Evolutionary conservation across 2,797 vertebrate species (phyloP).

Genomic region (Betta splendens): DNA sequence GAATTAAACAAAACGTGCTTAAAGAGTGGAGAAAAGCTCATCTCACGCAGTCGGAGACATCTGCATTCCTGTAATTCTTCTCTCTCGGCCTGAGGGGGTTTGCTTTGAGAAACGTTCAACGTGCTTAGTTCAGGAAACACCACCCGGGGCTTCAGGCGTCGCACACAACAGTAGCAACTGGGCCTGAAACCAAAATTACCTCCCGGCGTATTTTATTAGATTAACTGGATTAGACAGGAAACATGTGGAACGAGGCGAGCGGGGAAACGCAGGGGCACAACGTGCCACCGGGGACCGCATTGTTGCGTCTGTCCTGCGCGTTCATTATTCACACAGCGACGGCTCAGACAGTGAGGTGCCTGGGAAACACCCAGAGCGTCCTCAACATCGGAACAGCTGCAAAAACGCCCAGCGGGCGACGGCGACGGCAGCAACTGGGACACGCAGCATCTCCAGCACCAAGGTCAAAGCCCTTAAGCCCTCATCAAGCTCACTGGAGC

Average conservation of each 20-base stretch:
- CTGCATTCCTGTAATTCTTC: slow-evolving; percentile 54
- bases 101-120: slow-evolving; percentile 36
- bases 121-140: slow-evolving; percentile 26
- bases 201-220: neutral
- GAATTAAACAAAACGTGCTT: slow-evolving; percentile 29
- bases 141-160: neutral
- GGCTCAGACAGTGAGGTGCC: slow-evolving; percentile 60
- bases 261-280: slow-evolving; percentile 47
- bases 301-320: slow-evolving; percentile 51
- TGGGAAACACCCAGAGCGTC: slow-evolving; percentile 57
- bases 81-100: slow-evolving; percentile 14
- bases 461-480: too few species aligned
- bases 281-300: slow-evolving; percentile 60
- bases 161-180: slow-evolving; percentile 2
- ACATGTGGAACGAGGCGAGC: too few species aligned
- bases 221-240: slow-evolving; percentile 13
- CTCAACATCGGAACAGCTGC: slow-evolving; percentile 45
- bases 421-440: too few species aligned
- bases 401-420: too few species aligned
- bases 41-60: slow-evolving; percentile 47
- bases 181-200: slow-evolving; percentile 4
- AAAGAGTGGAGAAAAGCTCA: slow-evolving; percentile 44
- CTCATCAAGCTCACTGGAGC: neutral
- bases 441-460: too few species aligned
- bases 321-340: slow-evolving; percentile 61